These are phyloP conservation scores for Cheilosia urbana DNA, from an alignment of 2,888 invertebrate genomes.

Conservation along the genomic window DNA sequence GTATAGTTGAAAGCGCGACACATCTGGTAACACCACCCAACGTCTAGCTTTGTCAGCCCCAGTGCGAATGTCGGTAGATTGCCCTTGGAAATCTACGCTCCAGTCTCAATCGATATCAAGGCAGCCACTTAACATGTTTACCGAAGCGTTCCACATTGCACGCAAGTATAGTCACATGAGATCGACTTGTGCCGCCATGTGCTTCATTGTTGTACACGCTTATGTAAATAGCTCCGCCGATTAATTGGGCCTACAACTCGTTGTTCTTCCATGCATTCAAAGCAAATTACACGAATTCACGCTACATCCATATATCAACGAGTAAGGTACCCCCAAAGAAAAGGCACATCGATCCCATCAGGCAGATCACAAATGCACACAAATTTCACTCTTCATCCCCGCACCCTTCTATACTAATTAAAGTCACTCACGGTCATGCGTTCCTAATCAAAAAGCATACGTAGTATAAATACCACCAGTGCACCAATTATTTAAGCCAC, in stretches of 20 bases:
- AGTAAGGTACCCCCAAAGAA: neutral
- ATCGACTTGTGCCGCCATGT: too few relatives aligned
- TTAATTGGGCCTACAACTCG: slow-evolving; percentile 2
- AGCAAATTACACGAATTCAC: neutral
- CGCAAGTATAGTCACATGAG: too few relatives aligned
- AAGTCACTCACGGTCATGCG: neutral
- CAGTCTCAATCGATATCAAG: too few relatives aligned
- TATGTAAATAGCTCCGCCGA: neutral
- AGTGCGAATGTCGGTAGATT: too few relatives aligned
- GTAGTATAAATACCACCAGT: neutral
- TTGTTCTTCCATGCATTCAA: neutral
- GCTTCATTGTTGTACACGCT: too few relatives aligned
- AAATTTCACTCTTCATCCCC: neutral
- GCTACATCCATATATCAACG: neutral
- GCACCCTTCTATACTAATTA: neutral
- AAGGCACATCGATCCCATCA: neutral
- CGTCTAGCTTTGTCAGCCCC: too few relatives aligned
- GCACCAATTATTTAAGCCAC: neutral
- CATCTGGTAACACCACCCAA: too few relatives aligned
- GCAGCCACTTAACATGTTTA: too few relatives aligned
- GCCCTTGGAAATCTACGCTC: too few relatives aligned
- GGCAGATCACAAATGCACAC: neutral
- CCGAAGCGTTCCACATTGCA: too few relatives aligned
- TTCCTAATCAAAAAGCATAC: neutral
- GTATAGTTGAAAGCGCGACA: too few relatives aligned